Percentiles rank a stretch among this genome's conserved stretches.
Evolutionary conservation across 2,797 vertebrate species (phyloP).

Genomic region (Trichosurus vulpecula): DNA sequence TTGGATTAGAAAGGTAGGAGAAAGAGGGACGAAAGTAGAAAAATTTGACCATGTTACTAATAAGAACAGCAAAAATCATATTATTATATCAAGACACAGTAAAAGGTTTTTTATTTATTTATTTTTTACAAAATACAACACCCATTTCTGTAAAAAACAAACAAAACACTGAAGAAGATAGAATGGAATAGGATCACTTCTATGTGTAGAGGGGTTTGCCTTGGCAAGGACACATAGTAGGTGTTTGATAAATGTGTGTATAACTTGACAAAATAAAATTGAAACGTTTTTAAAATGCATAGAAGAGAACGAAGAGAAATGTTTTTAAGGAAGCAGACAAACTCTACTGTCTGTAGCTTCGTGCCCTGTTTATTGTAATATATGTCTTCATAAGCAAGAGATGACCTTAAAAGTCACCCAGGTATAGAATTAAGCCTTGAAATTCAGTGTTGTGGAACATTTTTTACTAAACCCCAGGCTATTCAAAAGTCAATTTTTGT

Average conservation of each 20-base stretch:
- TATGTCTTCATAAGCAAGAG: background rate
- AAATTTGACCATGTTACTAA: background rate
- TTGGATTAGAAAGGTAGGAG: background rate
- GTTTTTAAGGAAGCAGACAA: background rate
- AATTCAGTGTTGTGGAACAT: background rate
- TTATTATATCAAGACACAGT: background rate
- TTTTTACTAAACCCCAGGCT: background rate
- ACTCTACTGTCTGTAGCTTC: background rate
- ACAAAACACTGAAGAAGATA: background rate
- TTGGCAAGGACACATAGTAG: background rate
- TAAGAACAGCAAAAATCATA: background rate
- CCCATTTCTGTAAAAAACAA: background rate
- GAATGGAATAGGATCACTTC: background rate
- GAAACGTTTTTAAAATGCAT: background rate
- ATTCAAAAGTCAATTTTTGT: background rate
- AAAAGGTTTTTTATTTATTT: background rate
- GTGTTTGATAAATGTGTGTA: background rate
- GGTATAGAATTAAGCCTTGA: background rate
- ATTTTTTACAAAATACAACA: background rate
- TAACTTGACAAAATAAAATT: background rate
- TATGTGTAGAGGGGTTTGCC: background rate
- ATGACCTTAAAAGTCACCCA: background rate
- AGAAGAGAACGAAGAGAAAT: background rate
- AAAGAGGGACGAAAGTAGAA: background rate
- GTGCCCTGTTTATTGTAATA: accelerated